Evolutionary conservation across 2,113 vertebrate species (phyloP), one percentile per base, ranked within the genome.

Genomic region (Haemorhous mexicanus): DNA sequence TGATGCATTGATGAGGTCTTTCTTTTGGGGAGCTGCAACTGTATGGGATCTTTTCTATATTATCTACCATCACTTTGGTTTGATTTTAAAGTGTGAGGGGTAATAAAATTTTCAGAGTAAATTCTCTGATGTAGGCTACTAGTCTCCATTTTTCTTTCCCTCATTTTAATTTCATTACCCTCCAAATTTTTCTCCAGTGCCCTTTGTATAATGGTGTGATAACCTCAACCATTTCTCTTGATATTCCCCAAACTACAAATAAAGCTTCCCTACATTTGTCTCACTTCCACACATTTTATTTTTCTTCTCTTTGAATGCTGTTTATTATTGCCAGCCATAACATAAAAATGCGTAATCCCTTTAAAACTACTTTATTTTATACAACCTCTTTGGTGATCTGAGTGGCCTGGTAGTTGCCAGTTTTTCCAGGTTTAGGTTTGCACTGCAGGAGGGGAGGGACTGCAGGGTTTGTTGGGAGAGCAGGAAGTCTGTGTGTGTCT

Each of bases 91-190:
- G 10, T 66, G 27, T 66, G 85, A 85, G 17, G 10, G 20, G 23
- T 37, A 52, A 49, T 39, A 62, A 11, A 46, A 9, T 62, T 89
- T 94, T 62, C 35, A 30, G 32, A 92, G 52, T 33, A 46, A 73
- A 95, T 67, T 52, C 30, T 63, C 18, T n/a, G 23, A 84, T 58
- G 61, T 4, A 87, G n/a, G 62, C 58, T 58, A 2, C 6, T 49
- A 68, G 15, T 85, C 32, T 89, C 10, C 59, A 22, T 87, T 90
- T 81, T 86, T 17, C 10, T 10, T 66, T 59, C 10, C 26, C 4
- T 87, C 14, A 68, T 74, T 96, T 92, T 66, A 58, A 84, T 92
- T 13, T 80, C 70, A 67, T 94, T 53, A 33, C 27, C 30, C 39
- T 96, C 76, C 44, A 6, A 7, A 37, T 91, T 96, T 80, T 95